Base-by-base conservation (phyloP, 2,888 invertebrate genomes). In the Cepaea hortensis region DNA sequence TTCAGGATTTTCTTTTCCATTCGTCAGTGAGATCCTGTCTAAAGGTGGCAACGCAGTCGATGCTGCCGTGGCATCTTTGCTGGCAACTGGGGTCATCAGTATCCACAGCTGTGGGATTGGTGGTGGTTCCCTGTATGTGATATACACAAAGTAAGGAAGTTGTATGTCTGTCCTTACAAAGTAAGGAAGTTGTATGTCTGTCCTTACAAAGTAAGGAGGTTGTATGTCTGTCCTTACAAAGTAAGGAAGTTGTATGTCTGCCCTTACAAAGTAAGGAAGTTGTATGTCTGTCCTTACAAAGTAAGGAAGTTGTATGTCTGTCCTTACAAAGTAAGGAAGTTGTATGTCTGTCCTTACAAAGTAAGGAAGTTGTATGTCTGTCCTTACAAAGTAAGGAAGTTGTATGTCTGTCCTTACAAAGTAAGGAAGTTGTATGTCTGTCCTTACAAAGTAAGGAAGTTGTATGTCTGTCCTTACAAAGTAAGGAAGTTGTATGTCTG, bases 51-150 rank as follows among this genome's bases (percentile, higher is more conserved):
- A 87, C 50, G 87, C 81, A 0, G 68, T 84, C 18, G 87, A 87
- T 62, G 87, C 87, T 50, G 75, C 84, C 1, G 80, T 87, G 18
- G 87, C 87, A 50, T 15, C 87, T 4, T 46, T 73, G 65, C 62
- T 87, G 11, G 84, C 84, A 55, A 77, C 48, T 35, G 84, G 87
- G 55, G 68, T 87, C 46, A 23, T 84, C 55, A 80, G n/a, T 84
- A 80, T 82, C 1, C 87, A 87, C 80, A 87, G 84, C 61, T 73
- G 84, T 35, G 87, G 87, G 11, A 87, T 87, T 61, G 87, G 87
- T 46, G 87, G 87, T 6, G 87, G 87, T 4, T 76, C 84, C 4
- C 82, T 87, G 50, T 65, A 62, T 76, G 68, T 84, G 6, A 77
- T 80, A 50, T 87, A 87, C 23, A 23, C 79, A 79, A 84, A 70